Conservation (phyloP, 1,140 invertebrate genomes). For the Lethocerus indicus region DNA sequence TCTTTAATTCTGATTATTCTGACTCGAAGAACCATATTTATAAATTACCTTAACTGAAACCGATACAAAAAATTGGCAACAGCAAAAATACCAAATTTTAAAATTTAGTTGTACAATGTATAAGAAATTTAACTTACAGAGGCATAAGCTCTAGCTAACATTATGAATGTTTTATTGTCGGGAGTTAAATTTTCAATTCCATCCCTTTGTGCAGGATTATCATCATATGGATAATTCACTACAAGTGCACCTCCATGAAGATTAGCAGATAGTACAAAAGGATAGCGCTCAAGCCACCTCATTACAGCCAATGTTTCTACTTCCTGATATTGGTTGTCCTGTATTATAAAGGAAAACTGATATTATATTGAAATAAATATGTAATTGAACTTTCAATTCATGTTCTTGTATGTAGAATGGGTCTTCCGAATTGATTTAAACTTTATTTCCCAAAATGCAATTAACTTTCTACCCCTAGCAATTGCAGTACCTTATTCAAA, state of each 20-base stretch:
- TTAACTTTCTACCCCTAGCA: background rate
- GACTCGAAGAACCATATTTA: too few relatives aligned
- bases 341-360: slow-evolving; percentile 1
- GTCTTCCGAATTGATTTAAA: background rate
- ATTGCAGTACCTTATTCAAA: background rate
- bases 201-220: slow-evolving; percentile 28
- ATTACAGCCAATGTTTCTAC: slow-evolving; percentile 86
- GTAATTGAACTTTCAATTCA: background rate
- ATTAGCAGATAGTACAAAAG: slow-evolving; percentile 93
- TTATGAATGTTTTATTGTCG: slow-evolving; percentile 70
- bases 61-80: too few relatives aligned
- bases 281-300: slow-evolving; percentile 68
- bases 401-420: background rate
- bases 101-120: too few relatives aligned
- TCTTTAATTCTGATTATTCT: too few relatives aligned
- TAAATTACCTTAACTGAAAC: too few relatives aligned
- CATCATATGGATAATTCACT: slow-evolving; percentile 88
- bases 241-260: slow-evolving; percentile 87
- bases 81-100: background rate
- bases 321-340: slow-evolving; percentile 45
- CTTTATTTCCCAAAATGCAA: background rate
- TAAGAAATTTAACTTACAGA: slow-evolving; percentile 41
- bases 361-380: background rate
- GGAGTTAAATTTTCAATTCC: slow-evolving; percentile 39
- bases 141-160: slow-evolving; percentile 68